phyloP scores from a whole-genome alignment of 2,797 vertebrate species.

The Eulemur mongoz region DNA sequence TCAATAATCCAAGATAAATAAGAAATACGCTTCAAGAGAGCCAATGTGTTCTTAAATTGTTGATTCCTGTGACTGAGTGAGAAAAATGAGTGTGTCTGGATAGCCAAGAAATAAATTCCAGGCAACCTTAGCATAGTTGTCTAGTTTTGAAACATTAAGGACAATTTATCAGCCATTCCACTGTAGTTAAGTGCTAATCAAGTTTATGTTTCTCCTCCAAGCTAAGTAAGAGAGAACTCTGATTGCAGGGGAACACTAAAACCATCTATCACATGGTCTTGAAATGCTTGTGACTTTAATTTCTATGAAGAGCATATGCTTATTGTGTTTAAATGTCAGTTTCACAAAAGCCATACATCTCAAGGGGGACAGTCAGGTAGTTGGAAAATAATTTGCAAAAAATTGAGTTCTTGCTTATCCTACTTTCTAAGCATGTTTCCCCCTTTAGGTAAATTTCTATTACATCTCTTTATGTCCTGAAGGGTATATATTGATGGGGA shows the following conservation, averaged over 20 bases:
- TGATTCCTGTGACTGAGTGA: constrained; percentile 57
- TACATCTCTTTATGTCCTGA: neutral
- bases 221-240: constrained; percentile 40
- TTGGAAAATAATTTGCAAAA: constrained; percentile 49
- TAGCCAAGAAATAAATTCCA: constrained; percentile 61
- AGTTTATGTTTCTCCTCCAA: constrained; percentile 60
- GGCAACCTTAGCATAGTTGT: constrained; percentile 33
- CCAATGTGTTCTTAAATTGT: constrained; percentile 42
- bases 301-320: constrained; percentile 51
- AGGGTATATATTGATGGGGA: neutral
- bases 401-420: neutral
- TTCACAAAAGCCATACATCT: constrained; percentile 7
- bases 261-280: neutral
- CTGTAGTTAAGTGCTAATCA: constrained; percentile 65
- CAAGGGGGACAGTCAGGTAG: constrained; percentile 17
- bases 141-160: constrained; percentile 53
- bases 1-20: constrained; percentile 60
- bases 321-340: constrained; percentile 49
- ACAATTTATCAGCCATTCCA: constrained; percentile 64
- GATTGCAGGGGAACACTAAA: constrained; percentile 9
- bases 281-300: constrained; percentile 56
- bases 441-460: constrained; percentile 6
- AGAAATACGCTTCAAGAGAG: constrained; percentile 39
- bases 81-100: constrained; percentile 56
- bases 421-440: neutral